Percentiles rank a stretch among this genome's conserved stretches.
These are phyloP conservation scores for Euspilapteryx auroguttella DNA, from an alignment of 2,888 invertebrate genomes.

Conservation along the genomic window DNA sequence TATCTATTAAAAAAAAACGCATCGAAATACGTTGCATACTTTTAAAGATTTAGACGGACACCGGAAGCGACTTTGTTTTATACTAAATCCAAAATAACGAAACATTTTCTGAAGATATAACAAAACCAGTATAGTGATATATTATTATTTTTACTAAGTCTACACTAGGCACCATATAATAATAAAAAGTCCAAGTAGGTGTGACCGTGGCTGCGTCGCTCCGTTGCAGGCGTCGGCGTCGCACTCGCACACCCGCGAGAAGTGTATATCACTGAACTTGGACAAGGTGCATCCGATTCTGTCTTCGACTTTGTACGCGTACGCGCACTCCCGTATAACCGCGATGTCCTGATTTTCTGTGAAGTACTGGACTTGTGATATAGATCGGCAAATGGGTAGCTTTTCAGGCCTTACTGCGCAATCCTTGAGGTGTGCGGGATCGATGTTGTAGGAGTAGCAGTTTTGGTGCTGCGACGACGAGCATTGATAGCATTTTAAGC, in stretches of 20 bases:
- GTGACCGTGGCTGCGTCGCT: too few species aligned
- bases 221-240: conserved; percentile 30
- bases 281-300: conserved; percentile 24
- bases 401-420: conserved; percentile 12
- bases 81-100: too few species aligned
- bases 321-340: conserved; percentile 37
- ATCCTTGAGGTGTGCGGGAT: conserved; percentile 18
- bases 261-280: conserved; percentile 29
- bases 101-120: too few species aligned
- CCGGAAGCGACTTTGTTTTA: too few species aligned
- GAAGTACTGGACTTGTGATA: conserved; percentile 35
- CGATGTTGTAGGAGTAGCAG: conserved; percentile 26
- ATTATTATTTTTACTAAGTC: too few species aligned
- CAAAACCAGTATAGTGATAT: too few species aligned
- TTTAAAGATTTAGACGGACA: too few species aligned
- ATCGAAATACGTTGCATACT: too few species aligned
- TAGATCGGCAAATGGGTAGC: conserved; percentile 24
- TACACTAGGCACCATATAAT: too few species aligned
- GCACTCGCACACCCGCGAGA: conserved; percentile 36
- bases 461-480: conserved; percentile 17
- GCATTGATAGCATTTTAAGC: conserved; percentile 42
- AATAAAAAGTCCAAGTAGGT: too few species aligned
- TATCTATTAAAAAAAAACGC: too few species aligned
- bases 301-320: conserved; percentile 15
- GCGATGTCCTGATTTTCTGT: conserved; percentile 21